These are phyloP conservation scores for Cladorhizidae sp. DNA, from an alignment of 37 sponge, comb jelly and placozoan genomes.

Conservation along the genomic window DNA sequence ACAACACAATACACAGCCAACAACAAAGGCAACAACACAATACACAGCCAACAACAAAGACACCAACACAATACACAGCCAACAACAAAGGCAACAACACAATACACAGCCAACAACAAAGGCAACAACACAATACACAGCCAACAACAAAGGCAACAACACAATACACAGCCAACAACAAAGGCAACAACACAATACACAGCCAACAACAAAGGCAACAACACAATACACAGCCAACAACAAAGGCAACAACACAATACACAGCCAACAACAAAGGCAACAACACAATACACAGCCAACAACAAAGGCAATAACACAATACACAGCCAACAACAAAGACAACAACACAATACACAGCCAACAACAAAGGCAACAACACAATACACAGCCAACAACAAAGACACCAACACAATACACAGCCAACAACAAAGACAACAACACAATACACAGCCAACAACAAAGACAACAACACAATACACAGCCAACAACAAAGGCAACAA, in stretches of 20 bases:
- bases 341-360: not conserved
- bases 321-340: too few species aligned
- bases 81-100: not conserved
- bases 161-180: not conserved
- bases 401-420: not conserved
- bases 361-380: not conserved
- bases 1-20: too few species aligned
- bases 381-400: too few species aligned
- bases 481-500: not conserved
- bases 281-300: not conserved
- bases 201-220: too few species aligned
- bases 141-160: too few species aligned
- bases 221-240: not conserved
- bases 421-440: not conserved
- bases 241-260: not conserved
- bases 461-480: not conserved
- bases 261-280: too few species aligned
- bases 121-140: not conserved
- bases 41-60: not conserved
- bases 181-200: not conserved
- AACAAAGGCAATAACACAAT: not conserved
- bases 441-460: too few species aligned
- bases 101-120: not conserved
- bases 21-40: not conserved
- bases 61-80: too few species aligned